Conservation (phyloP, 2,113 vertebrate species). For the Nipponia nippon region DNA sequence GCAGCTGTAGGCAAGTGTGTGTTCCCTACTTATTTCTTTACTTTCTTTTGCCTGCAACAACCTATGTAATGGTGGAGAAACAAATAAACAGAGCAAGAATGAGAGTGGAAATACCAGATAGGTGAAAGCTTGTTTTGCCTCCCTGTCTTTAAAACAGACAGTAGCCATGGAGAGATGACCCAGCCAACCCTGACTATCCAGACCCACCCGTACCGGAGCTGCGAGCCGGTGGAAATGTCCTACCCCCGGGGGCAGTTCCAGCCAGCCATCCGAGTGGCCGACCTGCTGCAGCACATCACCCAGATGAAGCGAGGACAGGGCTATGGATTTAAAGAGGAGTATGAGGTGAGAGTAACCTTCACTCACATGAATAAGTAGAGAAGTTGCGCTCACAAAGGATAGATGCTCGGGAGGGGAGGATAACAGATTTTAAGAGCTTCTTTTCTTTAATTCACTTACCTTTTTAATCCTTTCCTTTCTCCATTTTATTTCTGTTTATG, state of each 20-base stretch:
- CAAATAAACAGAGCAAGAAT: background rate
- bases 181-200: slow-evolving; percentile 93
- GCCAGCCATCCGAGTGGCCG: slow-evolving; percentile 93
- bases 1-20: background rate
- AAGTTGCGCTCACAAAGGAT: accelerated
- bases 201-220: slow-evolving; percentile 91
- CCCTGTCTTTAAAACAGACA: slow-evolving; percentile 77
- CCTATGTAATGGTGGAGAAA: background rate
- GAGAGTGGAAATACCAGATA: background rate
- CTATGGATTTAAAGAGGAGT: slow-evolving; percentile 98
- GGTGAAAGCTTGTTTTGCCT: slow-evolving; percentile 43
- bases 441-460: background rate
- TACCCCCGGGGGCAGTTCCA: slow-evolving; percentile 94
- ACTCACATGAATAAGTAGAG: background rate
- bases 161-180: slow-evolving; percentile 86
- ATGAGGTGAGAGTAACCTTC: slow-evolving; percentile 82
- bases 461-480: background rate
- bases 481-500: background rate
- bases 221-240: slow-evolving; percentile 94
- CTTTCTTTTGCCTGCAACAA: background rate
- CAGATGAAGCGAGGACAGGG: slow-evolving; percentile 98
- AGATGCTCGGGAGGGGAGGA: background rate
- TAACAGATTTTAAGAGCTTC: background rate
- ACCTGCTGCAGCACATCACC: slow-evolving; percentile 98
- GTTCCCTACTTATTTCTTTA: background rate